Evolutionary conservation across 1,140 invertebrate species (phyloP), one percentile per base, ranked within the genome.

Genomic region (Papilio polyxenes): DNA sequence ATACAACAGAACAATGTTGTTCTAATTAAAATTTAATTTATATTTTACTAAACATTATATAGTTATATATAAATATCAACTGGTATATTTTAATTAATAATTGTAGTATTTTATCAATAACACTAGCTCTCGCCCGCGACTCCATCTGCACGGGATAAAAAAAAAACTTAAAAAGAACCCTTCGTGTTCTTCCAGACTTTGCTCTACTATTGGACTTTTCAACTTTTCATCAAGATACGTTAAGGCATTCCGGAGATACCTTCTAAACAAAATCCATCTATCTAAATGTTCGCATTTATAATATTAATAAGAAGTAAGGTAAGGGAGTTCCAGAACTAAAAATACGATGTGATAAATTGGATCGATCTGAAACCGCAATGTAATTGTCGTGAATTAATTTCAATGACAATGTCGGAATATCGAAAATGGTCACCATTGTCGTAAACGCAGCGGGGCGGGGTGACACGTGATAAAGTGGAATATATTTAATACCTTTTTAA

Each of bases 351-450:
- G 62, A 80, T 80, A 80, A 80, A 80, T 80, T 80, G 40, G 40
- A 15, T 69, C 59, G 59, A 44, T 44, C 37, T 17, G 44, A 80
- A 80, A 80, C 37, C 59, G 78, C 78, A 80, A 80, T 49, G 78
- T 80, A 80, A 80, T 80, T 69, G 59, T 80, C 40, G 40, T 40
- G 78, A 80, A 80, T 80, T 80, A 80, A 80, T 80, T 80, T 59
- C 56, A 37, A 80, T 65, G 59, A 80, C 78, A 62, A 40, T 78
- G 76, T 78, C 51, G 20, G 76, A 78, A 78, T 78, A 78, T 59
- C 76, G 53, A 78, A 78, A 78, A 78, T 56, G 59, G 78, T 65
- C 56, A 65, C 23, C 59, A 80, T 49, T 80, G 78, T 80, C 78
- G 78, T 80, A 80, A 80, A 44, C 56, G n/a, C 78, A 69, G 78